Evolutionary conservation across 1,140 invertebrate genomes (phyloP).

Genomic region (Drosophila simulans): DNA sequence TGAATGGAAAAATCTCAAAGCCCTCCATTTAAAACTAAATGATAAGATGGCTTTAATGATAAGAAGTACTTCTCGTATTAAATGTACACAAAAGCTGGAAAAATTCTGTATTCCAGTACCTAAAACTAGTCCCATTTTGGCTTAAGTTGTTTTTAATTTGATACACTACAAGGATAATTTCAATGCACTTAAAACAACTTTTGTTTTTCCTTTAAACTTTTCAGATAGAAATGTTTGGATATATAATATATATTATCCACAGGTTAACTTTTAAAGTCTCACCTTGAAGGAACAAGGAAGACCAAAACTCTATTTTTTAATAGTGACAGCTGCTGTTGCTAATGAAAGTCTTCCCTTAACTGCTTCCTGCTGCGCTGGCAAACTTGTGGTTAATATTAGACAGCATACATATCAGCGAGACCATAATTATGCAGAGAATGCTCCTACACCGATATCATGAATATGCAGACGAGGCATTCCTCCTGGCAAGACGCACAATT

Average conservation of each 20-base stretch:
- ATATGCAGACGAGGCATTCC: constrained; percentile 30
- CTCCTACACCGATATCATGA: neutral
- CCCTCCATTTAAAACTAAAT: neutral
- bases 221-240: too few species aligned
- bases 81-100: too few species aligned
- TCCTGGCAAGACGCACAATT: constrained; percentile 26
- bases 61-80: too few species aligned
- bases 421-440: constrained; percentile 36
- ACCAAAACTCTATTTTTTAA: neutral
- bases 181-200: too few species aligned
- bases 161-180: too few species aligned
- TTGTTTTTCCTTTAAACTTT: too few species aligned
- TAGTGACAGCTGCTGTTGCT: neutral
- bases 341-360: constrained; percentile 22
- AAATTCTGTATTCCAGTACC: too few species aligned
- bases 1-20: neutral
- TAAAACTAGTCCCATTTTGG: too few species aligned
- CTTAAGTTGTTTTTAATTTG: too few species aligned
- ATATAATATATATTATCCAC: too few species aligned
- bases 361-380: neutral
- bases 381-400: constrained; percentile 24
- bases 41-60: too few species aligned
- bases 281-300: neutral
- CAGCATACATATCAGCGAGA: neutral
- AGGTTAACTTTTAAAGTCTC: neutral